These are phyloP conservation scores for Agelastica alni DNA, from an alignment of 2,888 invertebrate genomes.

Conservation along the genomic window DNA sequence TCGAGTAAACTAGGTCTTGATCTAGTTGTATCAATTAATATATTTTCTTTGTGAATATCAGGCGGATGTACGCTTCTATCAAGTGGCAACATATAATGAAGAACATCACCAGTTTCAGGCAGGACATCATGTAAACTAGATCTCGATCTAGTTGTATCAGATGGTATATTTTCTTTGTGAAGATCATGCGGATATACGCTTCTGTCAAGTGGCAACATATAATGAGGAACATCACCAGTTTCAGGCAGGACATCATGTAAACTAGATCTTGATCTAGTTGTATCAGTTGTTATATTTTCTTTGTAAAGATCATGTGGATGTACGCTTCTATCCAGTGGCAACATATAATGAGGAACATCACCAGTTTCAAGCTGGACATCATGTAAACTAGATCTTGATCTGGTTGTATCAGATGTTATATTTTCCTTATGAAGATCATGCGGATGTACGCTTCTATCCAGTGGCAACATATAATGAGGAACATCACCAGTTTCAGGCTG, in stretches of 20 bases:
- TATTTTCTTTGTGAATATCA: not conserved
- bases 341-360: constrained; percentile 30
- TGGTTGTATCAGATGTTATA: not conserved
- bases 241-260: not conserved
- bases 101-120: constrained; percentile 9
- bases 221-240: constrained; percentile 40
- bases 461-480: constrained; percentile 51
- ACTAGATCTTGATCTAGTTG: not conserved
- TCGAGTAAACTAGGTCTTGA: not conserved
- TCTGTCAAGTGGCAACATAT: constrained; percentile 50
- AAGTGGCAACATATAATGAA: constrained; percentile 28
- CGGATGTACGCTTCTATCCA: constrained; percentile 42
- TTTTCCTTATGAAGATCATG: constrained; percentile 40
- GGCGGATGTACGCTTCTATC: constrained; percentile 13
- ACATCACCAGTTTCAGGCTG: constrained; percentile 10
- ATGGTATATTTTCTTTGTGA: not conserved
- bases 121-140: not conserved
- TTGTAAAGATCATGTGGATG: not conserved
- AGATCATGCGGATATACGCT: constrained; percentile 33
- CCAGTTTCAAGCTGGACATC: not conserved
- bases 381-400: not conserved
- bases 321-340: constrained; percentile 23
- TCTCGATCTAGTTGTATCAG: not conserved
- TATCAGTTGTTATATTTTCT: not conserved
- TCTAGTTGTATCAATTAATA: not conserved